Evolutionary conservation across 2,797 vertebrate genomes (phyloP), one percentile per base, ranked within the genome.

Genomic region (Epinephelus awoara): DNA sequence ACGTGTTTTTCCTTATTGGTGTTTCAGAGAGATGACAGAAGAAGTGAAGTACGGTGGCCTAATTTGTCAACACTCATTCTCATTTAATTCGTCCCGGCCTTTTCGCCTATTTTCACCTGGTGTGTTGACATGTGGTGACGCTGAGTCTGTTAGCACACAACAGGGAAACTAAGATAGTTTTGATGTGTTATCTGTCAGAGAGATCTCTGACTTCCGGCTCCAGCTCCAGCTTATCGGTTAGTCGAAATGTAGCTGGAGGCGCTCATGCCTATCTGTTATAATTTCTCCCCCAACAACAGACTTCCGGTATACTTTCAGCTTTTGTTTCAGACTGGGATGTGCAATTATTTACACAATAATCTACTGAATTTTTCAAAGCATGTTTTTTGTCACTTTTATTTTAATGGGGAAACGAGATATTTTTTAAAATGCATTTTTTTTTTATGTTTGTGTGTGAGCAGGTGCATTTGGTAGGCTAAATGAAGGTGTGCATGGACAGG

Each of bases 141-240:
- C n/a, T 55, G 6, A 62, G 52, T 58, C 19, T 52, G 0, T 19
- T 44, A 25, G 42, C 9, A 55, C 27, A 44, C 17, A 38, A 8
- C 15, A 74, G 18, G 5, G 67, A 44, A 23, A 3, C 21, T 17
- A 0, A 38, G 5, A 10, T 25, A 42, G 55, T 47, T 79, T n/a
- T 10, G 7, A 8, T 23, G 21, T 19, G 5, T 51, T 66, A 51
- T 67, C 52, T 54, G 59, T 12, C 77, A 38, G 18, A 21, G 18
- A 21, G 1, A n/a, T 17, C 50, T 44, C 27, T 54, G 13, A 64
- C 74, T 85, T 82, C 62, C 67, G 50, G 65, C 47, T 82, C 47
- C 51, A 19, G 13, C 78, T 61, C 21, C 3, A 21, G 46, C 50
- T 51, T 34, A 34, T 34, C 34, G 34, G 34, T 34, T 55, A 9